These are phyloP conservation scores for Pangasius larnaudii DNA, from an alignment of 2,797 vertebrate genomes.

Conservation along the genomic window DNA sequence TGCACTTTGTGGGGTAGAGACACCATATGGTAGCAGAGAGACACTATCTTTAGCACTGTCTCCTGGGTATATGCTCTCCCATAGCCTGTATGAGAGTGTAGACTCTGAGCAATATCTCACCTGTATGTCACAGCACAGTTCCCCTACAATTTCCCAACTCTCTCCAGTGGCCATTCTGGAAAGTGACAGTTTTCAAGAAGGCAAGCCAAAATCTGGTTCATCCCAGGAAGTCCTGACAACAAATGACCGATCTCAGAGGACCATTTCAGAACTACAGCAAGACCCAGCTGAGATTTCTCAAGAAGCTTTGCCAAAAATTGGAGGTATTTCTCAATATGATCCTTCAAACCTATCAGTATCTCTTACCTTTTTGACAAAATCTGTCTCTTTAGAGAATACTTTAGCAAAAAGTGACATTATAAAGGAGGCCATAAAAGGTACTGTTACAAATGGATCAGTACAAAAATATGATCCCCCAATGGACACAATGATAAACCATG, in stretches of 20 bases:
- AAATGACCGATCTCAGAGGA: neutral
- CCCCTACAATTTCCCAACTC: conserved; percentile 22
- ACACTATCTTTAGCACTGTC: conserved; percentile 49
- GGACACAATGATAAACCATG: neutral
- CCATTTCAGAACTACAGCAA: neutral
- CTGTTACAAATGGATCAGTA: conserved; percentile 4
- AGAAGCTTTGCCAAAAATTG: neutral
- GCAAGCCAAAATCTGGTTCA: conserved; percentile 29
- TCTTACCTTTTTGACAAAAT: conserved; percentile 11
- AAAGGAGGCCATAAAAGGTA: neutral
- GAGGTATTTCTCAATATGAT: neutral
- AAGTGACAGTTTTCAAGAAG: conserved; percentile 30
- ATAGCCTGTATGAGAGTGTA: conserved; percentile 63
- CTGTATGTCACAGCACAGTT: conserved; percentile 60
- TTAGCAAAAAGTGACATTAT: conserved; percentile 5
- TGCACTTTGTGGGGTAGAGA: conserved; percentile 4
- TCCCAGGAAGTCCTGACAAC: conserved; percentile 9
- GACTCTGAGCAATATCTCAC: conserved; percentile 71
- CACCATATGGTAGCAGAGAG: neutral
- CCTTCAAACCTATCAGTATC: neutral
- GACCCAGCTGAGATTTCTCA: neutral
- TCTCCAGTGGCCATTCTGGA: conserved; percentile 25
- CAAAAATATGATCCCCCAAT: neutral
- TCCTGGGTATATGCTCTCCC: conserved; percentile 54
- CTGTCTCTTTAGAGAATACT: neutral